phyloP scores from a whole-genome alignment of 2,113 vertebrate genomes.

The Rhegmatorhina hoffmannsi region DNA sequence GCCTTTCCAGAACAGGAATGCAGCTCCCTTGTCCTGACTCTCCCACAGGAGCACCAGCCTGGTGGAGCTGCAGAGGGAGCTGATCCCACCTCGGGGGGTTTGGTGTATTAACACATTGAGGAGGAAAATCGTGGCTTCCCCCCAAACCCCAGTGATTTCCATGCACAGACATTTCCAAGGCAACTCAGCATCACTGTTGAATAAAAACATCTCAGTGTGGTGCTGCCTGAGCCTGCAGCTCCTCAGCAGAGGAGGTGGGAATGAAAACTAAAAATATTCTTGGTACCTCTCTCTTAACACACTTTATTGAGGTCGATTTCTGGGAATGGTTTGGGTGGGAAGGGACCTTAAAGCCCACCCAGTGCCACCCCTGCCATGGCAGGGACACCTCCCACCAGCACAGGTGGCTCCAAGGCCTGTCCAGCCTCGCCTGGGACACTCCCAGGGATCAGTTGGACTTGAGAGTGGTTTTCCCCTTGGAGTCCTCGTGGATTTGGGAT shows the following conservation, averaged over 20 bases:
- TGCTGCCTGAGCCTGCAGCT: neutral
- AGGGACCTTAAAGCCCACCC: neutral
- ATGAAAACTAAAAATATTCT: neutral
- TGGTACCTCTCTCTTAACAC: neutral
- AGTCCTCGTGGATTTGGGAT: neutral
- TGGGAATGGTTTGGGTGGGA: neutral
- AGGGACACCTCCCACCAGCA: neutral
- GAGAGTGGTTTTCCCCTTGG: neutral
- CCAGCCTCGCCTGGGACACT: neutral
- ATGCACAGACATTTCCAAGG: fast-evolving
- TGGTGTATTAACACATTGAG: neutral
- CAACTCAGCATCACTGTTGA: fast-evolving
- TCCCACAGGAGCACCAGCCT: fast-evolving
- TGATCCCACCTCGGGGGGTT: neutral
- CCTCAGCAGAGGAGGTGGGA: neutral
- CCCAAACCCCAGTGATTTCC: fast-evolving
- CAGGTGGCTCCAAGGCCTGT: neutral
- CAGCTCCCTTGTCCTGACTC: neutral
- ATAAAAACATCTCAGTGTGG: fast-evolving
- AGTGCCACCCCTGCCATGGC: neutral
- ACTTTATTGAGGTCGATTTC: fast-evolving
- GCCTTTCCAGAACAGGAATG: neutral
- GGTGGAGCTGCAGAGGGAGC: neutral
- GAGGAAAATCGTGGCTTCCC: fast-evolving
- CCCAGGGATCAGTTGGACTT: neutral